A percentile compares a stretch with the other conserved stretches of the same genome.
Conservation (phyloP, 1,140 invertebrate species). For the Linepithema humile region DNA sequence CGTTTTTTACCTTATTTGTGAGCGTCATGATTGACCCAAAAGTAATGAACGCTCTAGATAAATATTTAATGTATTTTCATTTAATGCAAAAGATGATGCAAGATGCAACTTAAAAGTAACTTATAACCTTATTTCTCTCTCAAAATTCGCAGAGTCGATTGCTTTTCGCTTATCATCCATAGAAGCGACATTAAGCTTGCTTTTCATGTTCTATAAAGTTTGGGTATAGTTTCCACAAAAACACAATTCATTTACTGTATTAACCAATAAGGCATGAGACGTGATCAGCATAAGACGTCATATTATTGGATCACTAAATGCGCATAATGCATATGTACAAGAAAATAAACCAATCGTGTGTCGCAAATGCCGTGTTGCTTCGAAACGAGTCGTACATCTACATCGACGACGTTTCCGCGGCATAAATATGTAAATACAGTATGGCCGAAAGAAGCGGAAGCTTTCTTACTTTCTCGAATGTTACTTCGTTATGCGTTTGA, state of each 20-base stretch:
- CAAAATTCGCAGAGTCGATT: not conserved
- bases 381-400: constrained; percentile 47
- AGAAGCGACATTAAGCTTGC: not conserved
- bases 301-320: no score
- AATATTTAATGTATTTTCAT: not conserved
- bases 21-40: constrained; percentile 77
- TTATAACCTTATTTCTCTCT: not conserved
- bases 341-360: no score
- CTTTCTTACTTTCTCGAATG: constrained; percentile 55
- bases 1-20: constrained; percentile 77
- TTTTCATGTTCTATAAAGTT: not conserved
- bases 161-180: constrained; percentile 5
- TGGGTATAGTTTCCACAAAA: no score
- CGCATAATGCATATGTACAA: no score
- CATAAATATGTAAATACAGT: constrained; percentile 74
- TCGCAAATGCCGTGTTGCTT: no score
- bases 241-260: no score
- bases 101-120: no score
- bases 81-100: not conserved
- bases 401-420: constrained; percentile 33
- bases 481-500: constrained; percentile 53
- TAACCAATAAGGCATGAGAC: no score
- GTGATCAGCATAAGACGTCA: no score
- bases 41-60: not conserved
- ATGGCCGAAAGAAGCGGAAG: constrained; percentile 69